phyloP scores from a whole-genome alignment of 2,888 invertebrate species.

The Dicyrtomina minuta region DNA sequence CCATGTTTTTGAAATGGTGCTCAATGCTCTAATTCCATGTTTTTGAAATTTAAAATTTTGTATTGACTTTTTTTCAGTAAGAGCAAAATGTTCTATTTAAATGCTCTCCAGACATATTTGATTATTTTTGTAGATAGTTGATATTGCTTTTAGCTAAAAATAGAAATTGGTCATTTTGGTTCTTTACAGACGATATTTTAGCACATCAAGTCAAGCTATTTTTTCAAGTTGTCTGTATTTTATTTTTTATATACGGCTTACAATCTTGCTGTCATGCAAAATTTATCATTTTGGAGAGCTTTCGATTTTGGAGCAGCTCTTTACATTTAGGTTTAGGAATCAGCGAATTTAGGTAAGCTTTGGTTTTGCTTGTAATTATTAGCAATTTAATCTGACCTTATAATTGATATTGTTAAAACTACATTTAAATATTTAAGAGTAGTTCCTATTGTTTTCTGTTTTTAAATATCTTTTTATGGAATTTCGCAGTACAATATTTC shows the following conservation, averaged over 20 bases:
- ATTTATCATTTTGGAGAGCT: constrained; percentile 24
- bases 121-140: no score
- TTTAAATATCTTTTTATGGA: background rate
- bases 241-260: constrained; percentile 11
- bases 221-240: background rate
- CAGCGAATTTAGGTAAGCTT: constrained; percentile 18
- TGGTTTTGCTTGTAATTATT: background rate
- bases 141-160: no score
- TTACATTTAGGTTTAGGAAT: constrained; percentile 19
- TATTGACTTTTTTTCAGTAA: no score
- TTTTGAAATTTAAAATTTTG: no score
- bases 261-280: constrained; percentile 23
- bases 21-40: no score
- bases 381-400: background rate
- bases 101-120: no score
- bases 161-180: no score
- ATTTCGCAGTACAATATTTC: constrained; percentile 20
- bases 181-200: no score
- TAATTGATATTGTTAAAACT: background rate
- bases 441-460: no score
- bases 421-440: background rate
- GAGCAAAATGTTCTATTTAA: no score
- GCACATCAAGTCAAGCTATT: no score
- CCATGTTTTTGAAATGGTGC: no score
- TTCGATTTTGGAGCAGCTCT: constrained; percentile 29